A percentile compares a stretch with the other conserved stretches of the same genome.
phyloP scores from a whole-genome alignment of 2,888 invertebrate species.

The Amblyteles armatorius region DNA sequence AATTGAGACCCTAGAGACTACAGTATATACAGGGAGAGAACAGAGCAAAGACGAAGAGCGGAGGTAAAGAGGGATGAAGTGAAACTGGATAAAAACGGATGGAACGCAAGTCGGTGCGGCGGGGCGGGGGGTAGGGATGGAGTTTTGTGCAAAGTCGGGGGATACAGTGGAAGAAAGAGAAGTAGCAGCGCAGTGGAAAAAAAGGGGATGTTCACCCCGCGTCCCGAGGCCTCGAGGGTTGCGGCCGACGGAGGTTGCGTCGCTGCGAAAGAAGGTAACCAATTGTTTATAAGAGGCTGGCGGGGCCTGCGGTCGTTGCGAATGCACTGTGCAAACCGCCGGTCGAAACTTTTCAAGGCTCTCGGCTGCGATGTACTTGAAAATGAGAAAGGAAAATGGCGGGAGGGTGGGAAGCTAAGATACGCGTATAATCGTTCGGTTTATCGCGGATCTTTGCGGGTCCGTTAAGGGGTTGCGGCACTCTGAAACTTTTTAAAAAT shows the following conservation, averaged over 20 bases:
- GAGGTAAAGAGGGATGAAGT: conserved; percentile 53
- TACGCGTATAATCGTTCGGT: not conserved
- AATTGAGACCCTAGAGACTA: conserved; percentile 34
- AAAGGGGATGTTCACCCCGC: conserved; percentile 41
- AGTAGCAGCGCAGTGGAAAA: not conserved
- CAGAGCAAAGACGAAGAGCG: conserved; percentile 14
- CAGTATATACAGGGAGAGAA: conserved; percentile 16
- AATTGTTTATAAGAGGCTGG: conserved; percentile 67
- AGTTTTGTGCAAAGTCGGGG: conserved; percentile 38
- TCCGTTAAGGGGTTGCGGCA: not conserved
- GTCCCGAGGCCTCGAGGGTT: conserved; percentile 49
- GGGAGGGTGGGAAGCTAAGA: not conserved
- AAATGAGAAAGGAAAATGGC: conserved; percentile 11
- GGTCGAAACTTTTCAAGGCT: conserved; percentile 66
- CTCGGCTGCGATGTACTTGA: conserved; percentile 39
- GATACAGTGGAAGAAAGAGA: conserved; percentile 26
- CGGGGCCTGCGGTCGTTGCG: conserved; percentile 32
- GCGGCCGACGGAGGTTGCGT: conserved; percentile 23
- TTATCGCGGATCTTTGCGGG: not conserved
- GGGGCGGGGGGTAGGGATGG: conserved; percentile 15
- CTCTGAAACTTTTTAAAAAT: no score
- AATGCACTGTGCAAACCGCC: conserved; percentile 62
- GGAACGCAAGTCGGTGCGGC: conserved; percentile 12
- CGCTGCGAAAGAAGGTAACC: conserved; percentile 60
- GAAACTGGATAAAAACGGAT: conserved; percentile 58